Base-by-base conservation (phyloP, 2,113 vertebrate species). In the Bucco capensis region DNA sequence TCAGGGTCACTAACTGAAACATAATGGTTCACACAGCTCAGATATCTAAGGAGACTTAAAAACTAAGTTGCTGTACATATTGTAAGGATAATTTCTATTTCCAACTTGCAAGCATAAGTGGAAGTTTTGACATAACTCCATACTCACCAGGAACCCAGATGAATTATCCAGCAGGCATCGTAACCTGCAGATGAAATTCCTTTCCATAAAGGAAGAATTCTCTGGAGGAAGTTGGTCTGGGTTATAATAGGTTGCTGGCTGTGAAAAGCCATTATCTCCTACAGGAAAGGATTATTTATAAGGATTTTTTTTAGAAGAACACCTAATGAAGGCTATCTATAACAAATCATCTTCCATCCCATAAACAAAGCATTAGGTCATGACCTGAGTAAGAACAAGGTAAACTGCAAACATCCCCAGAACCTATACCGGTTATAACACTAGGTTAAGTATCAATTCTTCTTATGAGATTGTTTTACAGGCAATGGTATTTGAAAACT, bases 131-230 rank as follows among this genome's bases (percentile, higher is more conserved):
- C 4, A 4, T 19, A 88, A 81, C 14, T 86, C 38, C 69, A 72
- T 61, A 95, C 97, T 83, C 86, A 99, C 99, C 97, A 99, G 97
- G 80, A 99, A 99, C 57, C 99, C 99, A 23, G 99, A 99, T 19
- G 99, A 99, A 96, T 99, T 99, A 97, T 99, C 99, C 84, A 99
- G 93, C 4, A 99, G 98, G 95, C 99, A 99, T 86, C 99, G 98
- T 71, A 99, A 98, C 75, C 99, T 98, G 89, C 99, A 99, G 49
- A 99, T 79, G 50, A 99, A 99, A 93, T 97, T 98, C 76, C 99
- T 97, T 96, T 99, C 98, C 96, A 99, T 98, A 94, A 98, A 99
- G 33, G 98, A 98, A 7, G 98, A 98, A 93, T 99, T 98, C 92
- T 99, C 99, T 13, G 98, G 98, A 88, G 98, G 98, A 90, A 99